These are phyloP conservation scores for Martes flavigula DNA, from an alignment of 2,797 vertebrate species.

Conservation along the genomic window DNA sequence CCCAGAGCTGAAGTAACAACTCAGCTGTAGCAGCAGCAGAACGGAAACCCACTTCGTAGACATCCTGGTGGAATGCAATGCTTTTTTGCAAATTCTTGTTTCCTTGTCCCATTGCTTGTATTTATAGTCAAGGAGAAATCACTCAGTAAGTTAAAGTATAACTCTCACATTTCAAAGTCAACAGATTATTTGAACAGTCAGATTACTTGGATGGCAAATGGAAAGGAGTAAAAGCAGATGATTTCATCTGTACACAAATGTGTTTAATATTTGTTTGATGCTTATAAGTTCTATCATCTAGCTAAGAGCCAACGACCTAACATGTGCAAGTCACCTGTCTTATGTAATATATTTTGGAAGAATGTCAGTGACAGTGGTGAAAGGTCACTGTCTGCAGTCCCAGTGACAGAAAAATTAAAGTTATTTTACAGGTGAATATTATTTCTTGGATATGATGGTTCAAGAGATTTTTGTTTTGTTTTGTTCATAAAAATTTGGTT, in stretches of 20 bases:
- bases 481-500: background rate
- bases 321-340: background rate
- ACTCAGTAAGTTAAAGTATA: background rate
- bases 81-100: background rate
- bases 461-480: background rate
- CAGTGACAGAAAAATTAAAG: background rate
- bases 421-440: background rate
- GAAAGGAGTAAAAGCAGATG: background rate
- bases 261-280: background rate
- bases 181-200: background rate
- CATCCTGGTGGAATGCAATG: background rate
- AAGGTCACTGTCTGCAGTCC: background rate
- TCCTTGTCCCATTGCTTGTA: background rate
- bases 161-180: background rate
- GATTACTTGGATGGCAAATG: background rate
- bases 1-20: slow-evolving; percentile 38
- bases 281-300: background rate
- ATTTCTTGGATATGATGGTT: background rate
- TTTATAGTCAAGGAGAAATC: background rate
- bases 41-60: background rate
- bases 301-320: background rate
- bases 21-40: background rate
- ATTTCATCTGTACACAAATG: background rate
- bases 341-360: background rate
- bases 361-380: background rate